phyloP scores from a whole-genome alignment of 2,113 vertebrate species.

The Hyla sarda region DNA sequence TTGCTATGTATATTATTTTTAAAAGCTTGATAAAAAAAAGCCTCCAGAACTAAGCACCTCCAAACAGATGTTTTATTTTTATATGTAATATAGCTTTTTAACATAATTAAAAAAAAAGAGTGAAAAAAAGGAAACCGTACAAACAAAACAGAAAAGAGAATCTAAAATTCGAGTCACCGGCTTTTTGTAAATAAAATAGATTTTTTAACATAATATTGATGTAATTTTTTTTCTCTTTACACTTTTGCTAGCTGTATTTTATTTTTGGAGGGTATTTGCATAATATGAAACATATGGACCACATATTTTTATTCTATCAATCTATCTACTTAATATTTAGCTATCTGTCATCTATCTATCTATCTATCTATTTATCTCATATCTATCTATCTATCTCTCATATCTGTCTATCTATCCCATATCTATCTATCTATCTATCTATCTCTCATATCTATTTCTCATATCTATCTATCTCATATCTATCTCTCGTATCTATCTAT shows the following conservation, averaged over 20 bases:
- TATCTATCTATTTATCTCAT: too few species aligned
- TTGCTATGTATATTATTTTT: slow-evolving; percentile 67
- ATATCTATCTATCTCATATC: too few species aligned
- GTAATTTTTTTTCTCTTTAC: slow-evolving; percentile 60
- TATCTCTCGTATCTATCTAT: too few species aligned
- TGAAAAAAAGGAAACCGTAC: not conserved
- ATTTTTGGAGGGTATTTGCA: slow-evolving; percentile 44
- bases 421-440: too few species aligned
- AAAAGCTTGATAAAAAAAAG: slow-evolving; percentile 71
- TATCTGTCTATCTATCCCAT: too few species aligned
- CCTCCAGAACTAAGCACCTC: slow-evolving; percentile 76
- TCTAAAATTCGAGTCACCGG: slow-evolving; percentile 69
- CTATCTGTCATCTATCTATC: too few species aligned
- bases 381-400: too few species aligned
- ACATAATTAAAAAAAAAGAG: slow-evolving; percentile 73
- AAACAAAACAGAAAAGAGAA: slow-evolving; percentile 40
- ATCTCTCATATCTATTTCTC: too few species aligned
- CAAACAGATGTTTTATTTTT: slow-evolving; percentile 95
- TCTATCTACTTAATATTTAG: too few species aligned
- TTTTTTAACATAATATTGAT: slow-evolving; percentile 72
- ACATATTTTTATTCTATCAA: slow-evolving; percentile 82
- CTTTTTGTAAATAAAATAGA: slow-evolving; percentile 88
- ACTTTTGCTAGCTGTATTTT: slow-evolving; percentile 70
- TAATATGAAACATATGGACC: slow-evolving; percentile 73
- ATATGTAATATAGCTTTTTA: slow-evolving; percentile 89